phyloP scores from a whole-genome alignment of 2,113 vertebrate genomes.

The Cololabis saira region DNA sequence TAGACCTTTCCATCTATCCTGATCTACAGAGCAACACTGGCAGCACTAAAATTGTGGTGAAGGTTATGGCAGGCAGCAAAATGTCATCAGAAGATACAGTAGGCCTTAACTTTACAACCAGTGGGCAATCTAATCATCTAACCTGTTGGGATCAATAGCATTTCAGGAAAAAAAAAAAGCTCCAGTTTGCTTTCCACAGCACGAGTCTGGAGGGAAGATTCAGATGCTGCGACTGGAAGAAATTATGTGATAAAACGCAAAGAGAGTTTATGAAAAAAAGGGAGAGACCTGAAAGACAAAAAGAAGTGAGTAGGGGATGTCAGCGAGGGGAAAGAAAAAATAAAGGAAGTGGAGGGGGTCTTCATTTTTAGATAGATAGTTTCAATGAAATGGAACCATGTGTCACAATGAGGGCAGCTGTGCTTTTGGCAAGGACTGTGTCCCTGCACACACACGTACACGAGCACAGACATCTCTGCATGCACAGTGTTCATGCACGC shows the following conservation, averaged over 20 bases:
- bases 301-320: slow-evolving; percentile 39
- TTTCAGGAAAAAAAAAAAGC: slow-evolving; percentile 47
- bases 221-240: slow-evolving; percentile 74
- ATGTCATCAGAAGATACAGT: no score
- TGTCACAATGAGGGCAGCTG: slow-evolving; percentile 80
- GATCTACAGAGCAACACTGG: no score
- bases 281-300: slow-evolving; percentile 35
- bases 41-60: no score
- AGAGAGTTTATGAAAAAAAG: slow-evolving; percentile 23
- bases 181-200: slow-evolving; percentile 71
- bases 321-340: slow-evolving; percentile 74
- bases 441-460: slow-evolving; percentile 54
- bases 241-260: slow-evolving; percentile 72
- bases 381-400: slow-evolving; percentile 80
- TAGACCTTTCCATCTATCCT: no score
- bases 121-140: slow-evolving; percentile 78
- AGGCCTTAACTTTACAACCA: no score
- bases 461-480: slow-evolving; percentile 38
- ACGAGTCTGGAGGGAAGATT: slow-evolving; percentile 67
- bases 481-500: slow-evolving; percentile 14
- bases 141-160: slow-evolving; percentile 72
- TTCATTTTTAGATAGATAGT: slow-evolving; percentile 85
- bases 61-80: no score
- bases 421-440: slow-evolving; percentile 83
- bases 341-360: slow-evolving; percentile 63